Percentiles rank a stretch among this genome's conserved stretches.
phyloP scores from a whole-genome alignment of 2,113 vertebrate species.

The Stomatorhinus ivindoensis region DNA sequence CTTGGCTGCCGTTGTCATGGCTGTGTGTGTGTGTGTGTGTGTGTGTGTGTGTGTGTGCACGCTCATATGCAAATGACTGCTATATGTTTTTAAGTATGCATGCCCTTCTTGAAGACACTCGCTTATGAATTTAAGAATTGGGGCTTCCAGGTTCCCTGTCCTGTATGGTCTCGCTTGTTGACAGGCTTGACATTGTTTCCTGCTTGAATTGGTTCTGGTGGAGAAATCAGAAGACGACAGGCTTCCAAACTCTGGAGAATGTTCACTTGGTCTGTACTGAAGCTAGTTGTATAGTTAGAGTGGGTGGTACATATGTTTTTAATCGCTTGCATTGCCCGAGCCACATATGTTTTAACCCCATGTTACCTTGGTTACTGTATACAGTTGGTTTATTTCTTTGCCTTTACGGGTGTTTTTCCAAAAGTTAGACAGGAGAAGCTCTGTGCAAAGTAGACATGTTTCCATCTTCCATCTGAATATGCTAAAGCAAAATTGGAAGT shows the following conservation, averaged over 20 bases:
- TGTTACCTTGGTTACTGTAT: neutral
- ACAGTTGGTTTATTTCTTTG: neutral
- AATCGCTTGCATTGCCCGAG: neutral
- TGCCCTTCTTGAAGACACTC: neutral
- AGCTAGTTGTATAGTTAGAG: neutral
- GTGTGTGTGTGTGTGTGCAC: no score
- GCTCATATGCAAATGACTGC: neutral
- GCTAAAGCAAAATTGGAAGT: neutral
- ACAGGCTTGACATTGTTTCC: neutral
- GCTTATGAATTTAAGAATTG: neutral
- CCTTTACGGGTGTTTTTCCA: neutral
- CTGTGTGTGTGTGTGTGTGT: no score
- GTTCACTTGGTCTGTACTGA: neutral
- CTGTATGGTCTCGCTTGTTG: neutral
- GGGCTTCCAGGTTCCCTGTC: neutral
- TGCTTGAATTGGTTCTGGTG: neutral
- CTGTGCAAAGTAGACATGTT: neutral
- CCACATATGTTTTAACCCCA: neutral
- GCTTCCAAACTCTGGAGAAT: neutral
- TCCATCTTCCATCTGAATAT: no score
- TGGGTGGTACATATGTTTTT: neutral
- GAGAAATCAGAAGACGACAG: neutral
- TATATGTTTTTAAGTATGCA: neutral
- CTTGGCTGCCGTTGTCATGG: neutral
- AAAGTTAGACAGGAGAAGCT: neutral